A percentile compares a stretch with the other conserved stretches of the same genome.
phyloP scores from a whole-genome alignment of 53 echinoderm and acorn worm genomes.

The Astropecten irregularis region DNA sequence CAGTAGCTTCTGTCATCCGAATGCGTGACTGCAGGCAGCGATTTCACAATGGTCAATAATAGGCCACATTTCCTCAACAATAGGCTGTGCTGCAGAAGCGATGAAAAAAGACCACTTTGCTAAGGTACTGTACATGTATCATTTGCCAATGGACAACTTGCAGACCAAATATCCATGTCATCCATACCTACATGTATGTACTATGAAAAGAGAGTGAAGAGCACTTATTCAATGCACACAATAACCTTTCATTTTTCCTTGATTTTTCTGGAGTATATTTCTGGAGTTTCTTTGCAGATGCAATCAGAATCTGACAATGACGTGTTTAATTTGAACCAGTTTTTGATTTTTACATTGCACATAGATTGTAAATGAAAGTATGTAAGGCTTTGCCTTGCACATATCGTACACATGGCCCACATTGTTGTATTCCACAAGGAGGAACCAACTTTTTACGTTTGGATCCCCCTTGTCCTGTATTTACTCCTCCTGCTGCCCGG shows the following conservation, averaged over 20 bases:
- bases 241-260: not conserved
- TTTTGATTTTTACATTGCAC: constrained; percentile 1
- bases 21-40: too few species aligned
- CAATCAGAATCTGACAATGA: constrained; percentile 2
- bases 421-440: constrained; percentile 10
- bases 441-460: constrained; percentile 1
- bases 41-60: too few species aligned
- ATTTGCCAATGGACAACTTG: too few species aligned
- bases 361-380: not conserved
- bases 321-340: constrained; percentile 8
- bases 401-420: constrained; percentile 4
- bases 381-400: not conserved
- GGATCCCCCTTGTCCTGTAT: not conserved
- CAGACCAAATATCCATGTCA: too few species aligned
- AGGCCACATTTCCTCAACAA: too few species aligned
- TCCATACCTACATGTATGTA: too few species aligned
- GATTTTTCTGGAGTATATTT: constrained; percentile 27
- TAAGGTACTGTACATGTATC: too few species aligned
- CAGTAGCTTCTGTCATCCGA: too few species aligned
- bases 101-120: too few species aligned
- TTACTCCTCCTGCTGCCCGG: constrained; percentile 8
- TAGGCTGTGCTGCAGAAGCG: too few species aligned
- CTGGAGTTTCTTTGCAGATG: constrained; percentile 6
- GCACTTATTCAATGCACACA: constrained; percentile 3
- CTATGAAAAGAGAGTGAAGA: not conserved